Evolutionary conservation across 1,140 invertebrate genomes (phyloP), one percentile per base, ranked within the genome.

Genomic region (Bombus affinis): DNA sequence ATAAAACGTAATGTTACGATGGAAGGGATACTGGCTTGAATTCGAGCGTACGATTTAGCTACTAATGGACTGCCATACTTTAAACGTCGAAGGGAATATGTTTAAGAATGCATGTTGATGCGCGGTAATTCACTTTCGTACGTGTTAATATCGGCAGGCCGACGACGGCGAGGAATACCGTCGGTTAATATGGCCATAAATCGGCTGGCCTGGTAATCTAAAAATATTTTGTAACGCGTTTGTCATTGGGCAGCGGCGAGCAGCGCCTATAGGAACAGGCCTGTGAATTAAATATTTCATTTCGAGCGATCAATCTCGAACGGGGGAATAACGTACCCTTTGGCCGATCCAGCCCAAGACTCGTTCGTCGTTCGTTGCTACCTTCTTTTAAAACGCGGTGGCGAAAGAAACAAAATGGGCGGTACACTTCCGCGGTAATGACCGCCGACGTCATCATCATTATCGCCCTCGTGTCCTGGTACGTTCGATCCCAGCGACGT

Each of bases 381-480:
- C 5, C 47, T 74, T 81, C 89, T 72, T 83, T 83, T 81, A 74
- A 88, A 71, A 76, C 78, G 44, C 75, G 78, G 73, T 81, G 77
- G 80, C 75, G 70, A 77, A 72, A 86, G 77, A 93, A 91, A 90
- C 89, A 89, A 88, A 85, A 93, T 89, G 87, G 91, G 89, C 87
- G 89, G 89, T 90, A 81, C 88, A 88, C 92, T 92, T 91, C 89
- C 90, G 88, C 77, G 90, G 92, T 92, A 94, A 95, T 94, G 93
- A 94, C 92, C 94, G 91, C 92, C 92, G 93, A 93, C 93, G 92
- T 94, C 93, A 95, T 94, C 93, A 95, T 94, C 94, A 94, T 94
- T 95, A 95, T 93, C 92, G 86, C 86, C 86, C 79, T 57, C 90
- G 80, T 90, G 76, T 85, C 86, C 90, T 81, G 79, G 91, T 92